phyloP scores from a whole-genome alignment of 2,888 invertebrate species.

The Chironomus riparius region DNA sequence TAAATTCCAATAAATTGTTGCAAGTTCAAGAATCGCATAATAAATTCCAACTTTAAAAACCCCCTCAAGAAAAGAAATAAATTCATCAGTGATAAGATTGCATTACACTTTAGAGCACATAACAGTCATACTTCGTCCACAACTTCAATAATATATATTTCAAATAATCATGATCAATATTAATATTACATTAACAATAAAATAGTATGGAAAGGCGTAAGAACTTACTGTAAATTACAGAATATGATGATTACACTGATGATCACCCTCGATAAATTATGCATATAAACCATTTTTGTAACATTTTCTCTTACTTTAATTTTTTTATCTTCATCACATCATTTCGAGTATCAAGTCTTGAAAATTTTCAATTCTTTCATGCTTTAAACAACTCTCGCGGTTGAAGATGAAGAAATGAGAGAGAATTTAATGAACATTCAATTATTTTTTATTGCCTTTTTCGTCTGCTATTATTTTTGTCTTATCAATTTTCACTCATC shows the following conservation, averaged over 20 bases:
- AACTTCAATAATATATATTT: neutral
- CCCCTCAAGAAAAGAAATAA: too few species aligned
- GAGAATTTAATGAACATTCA: neutral
- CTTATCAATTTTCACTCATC: neutral
- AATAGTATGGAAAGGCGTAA: neutral
- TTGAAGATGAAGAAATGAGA: neutral
- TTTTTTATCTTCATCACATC: constrained; percentile 16
- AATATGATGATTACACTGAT: constrained; percentile 18
- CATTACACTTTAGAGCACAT: neutral
- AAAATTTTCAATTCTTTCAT: neutral
- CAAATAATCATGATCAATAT: neutral
- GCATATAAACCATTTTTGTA: constrained; percentile 23
- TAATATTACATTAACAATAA: neutral
- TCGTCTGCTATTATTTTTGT: neutral
- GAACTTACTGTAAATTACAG: constrained; percentile 24
- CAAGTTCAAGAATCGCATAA: too few species aligned
- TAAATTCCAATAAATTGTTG: too few species aligned
- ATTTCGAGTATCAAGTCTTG: neutral
- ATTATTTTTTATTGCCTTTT: neutral
- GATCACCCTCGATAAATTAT: constrained; percentile 21
- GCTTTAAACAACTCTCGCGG: neutral
- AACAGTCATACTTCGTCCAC: neutral
- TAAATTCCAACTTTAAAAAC: too few species aligned
- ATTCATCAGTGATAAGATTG: too few species aligned
- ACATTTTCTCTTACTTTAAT: constrained; percentile 18